Base-by-base conservation (phyloP, 1,140 invertebrate species). In the Philopotamus ludificatus region DNA sequence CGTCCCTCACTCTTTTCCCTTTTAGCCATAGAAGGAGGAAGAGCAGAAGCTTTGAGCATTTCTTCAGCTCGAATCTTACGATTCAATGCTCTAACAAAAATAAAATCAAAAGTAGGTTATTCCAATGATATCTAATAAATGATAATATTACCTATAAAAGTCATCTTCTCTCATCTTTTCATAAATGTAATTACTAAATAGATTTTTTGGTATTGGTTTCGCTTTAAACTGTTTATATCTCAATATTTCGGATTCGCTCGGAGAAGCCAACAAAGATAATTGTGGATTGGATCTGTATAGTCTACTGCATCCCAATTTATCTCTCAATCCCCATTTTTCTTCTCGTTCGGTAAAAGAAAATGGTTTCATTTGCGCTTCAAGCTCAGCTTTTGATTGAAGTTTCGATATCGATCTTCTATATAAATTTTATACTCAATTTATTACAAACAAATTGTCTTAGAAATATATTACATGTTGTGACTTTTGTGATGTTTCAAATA, bases 151-250 rank as follows among this genome's bases (percentile, higher is more conserved):
- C 87, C 86, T 83, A 71, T 86, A 87, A 74, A 85, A 88, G 67
- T 88, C 86, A 67, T 89, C 85, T 72, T 89, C 86, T 44, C 85
- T 79, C 80, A 86, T 87, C 71, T 85, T 86, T 54, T 87, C 83
- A 59, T 88, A 88, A 66, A 88, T 80, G 59, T 87, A 86, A 68
- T 86, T 87, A 21, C 84, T 85, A 70, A 88, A 88, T 10, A 89
- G 72, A 76, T 87, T 84, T 71, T 82, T 87, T 3, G 87, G 87
- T 22, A 89, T 81, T 0, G 87, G 87, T 65, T 84, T 84, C 0
- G 87, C 87, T 71, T 76, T 82, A 67, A 89, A 89, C 26, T 78
- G 79, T 47, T 82, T 82, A 28, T 77, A 76, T 70, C 76, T 34
- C 7, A 53, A 49, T 10, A 34, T 41, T 1, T 80, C 57, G 74